Conservation (phyloP, 2,113 vertebrate species). For the Eurystomus gularis region DNA sequence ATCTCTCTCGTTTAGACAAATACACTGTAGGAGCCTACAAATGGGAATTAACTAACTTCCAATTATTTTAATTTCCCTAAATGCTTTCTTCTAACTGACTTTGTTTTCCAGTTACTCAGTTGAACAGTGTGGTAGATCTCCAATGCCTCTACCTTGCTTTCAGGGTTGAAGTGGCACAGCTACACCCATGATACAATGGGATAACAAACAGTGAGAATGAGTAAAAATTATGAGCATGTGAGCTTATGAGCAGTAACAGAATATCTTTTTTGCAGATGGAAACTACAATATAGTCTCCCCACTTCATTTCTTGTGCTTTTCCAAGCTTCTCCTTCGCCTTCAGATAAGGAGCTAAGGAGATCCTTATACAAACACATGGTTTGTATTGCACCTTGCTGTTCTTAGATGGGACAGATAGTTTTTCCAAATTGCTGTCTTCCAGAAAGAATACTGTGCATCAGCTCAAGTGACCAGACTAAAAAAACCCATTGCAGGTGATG, state of each 20-base stretch:
- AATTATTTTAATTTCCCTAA: neutral
- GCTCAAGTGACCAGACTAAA: neutral
- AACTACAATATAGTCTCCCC: neutral
- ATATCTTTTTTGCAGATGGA: neutral
- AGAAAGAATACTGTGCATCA: neutral
- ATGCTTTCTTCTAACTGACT: neutral
- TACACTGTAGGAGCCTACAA: neutral
- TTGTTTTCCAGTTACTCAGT: neutral
- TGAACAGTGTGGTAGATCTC: neutral
- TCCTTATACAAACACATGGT: neutral
- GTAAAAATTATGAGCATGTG: neutral
- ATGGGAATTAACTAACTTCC: neutral
- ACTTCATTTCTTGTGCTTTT: neutral
- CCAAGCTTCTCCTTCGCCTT: neutral
- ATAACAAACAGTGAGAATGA: neutral
- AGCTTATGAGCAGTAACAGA: neutral
- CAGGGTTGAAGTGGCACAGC: neutral
- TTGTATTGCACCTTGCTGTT: neutral
- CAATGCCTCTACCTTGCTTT: neutral
- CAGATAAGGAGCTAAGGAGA: neutral
- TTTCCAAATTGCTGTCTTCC: neutral
- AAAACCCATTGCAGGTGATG: neutral
- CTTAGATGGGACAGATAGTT: neutral
- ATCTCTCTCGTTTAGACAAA: neutral
- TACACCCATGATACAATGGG: neutral